phyloP scores from a whole-genome alignment of 2,797 vertebrate genomes.

The Phrynocephalus vlangalii region DNA sequence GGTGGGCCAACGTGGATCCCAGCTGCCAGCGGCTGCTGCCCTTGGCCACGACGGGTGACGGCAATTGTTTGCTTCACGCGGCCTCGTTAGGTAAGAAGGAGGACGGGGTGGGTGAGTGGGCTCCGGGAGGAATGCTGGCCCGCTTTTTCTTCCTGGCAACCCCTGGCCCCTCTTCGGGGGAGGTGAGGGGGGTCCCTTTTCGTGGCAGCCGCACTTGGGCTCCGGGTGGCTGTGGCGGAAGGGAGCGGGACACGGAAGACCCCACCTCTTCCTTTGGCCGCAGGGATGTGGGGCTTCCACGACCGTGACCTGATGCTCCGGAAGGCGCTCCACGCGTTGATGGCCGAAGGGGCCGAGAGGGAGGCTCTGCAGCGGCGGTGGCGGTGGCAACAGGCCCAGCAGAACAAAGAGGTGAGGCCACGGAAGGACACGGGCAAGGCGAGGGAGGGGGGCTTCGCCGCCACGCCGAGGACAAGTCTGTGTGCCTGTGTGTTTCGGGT shows the following conservation, averaged over 20 bases:
- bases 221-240: too few relatives aligned
- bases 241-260: too few relatives aligned
- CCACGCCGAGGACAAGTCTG: too few relatives aligned
- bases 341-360: slow-evolving; percentile 91
- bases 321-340: slow-evolving; percentile 91
- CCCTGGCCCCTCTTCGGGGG: too few relatives aligned
- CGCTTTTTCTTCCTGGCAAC: too few relatives aligned
- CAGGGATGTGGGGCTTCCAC: slow-evolving; percentile 99
- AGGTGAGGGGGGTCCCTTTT: too few relatives aligned
- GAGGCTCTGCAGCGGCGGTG: slow-evolving; percentile 91
- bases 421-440: accelerated
- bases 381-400: slow-evolving; percentile 97
- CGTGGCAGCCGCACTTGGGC: too few relatives aligned
- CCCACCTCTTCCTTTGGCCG: too few relatives aligned
- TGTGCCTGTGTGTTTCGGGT: too few relatives aligned
- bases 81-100: slow-evolving; percentile 90
- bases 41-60: slow-evolving; percentile 93
- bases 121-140: too few relatives aligned
- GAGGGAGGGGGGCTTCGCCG: too few relatives aligned
- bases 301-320: slow-evolving; percentile 93
- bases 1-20: slow-evolving; percentile 92
- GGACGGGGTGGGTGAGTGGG: neutral
- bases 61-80: slow-evolving; percentile 95
- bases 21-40: slow-evolving; percentile 93
- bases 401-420: slow-evolving; percentile 94